Base-by-base conservation (phyloP, 2,797 vertebrate species). In the Macroramphosus scolopax region DNA sequence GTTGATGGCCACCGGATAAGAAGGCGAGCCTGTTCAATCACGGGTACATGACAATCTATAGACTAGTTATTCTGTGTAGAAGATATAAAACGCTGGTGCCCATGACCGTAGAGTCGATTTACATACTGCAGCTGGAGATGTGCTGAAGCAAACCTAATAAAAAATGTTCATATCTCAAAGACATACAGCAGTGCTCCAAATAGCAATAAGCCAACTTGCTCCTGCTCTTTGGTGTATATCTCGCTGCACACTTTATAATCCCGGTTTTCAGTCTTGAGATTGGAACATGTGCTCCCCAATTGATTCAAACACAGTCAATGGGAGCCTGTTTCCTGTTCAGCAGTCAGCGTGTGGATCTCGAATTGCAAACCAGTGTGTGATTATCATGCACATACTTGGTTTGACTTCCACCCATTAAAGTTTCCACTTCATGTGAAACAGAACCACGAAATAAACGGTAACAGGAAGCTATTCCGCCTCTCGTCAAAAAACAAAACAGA, bases 121-220 rank as follows among this genome's bases (percentile, higher is more conserved):
- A 72, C 75, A 81, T 77, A 80, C 64, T 75, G 77, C 66, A 83
- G 82, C 82, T 87, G 82, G 81, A 83, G 78, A 77, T 78, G 78
- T 68, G 79, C 58, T 81, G 78, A 62, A 83, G 80, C 83, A 80
- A 74, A 83, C 80, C 86, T 78, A 84, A 85, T 85, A 78, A 69
- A 78, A 77, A 81, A 77, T 75, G 80, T 75, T 83, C 38, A 67
- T 67, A 72, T 67, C 62, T 66, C 74, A 72, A 73, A 82, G 79
- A 82, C 80, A 82, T 75, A 81, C 74, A 80, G 72, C 70, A 68
- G 60, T 61, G 77, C 71, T 69, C 70, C 72, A 80, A 66, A 80
- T 50, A 68, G 68, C 69, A 75, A 72, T 77, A 68, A 83, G 84
- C 66, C 72, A 74, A 68, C 75, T 66, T 66, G 72, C 80, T 81